These are phyloP conservation scores for Cyanocitta stelleri DNA, from an alignment of 2,113 vertebrate species.

Conservation along the genomic window DNA sequence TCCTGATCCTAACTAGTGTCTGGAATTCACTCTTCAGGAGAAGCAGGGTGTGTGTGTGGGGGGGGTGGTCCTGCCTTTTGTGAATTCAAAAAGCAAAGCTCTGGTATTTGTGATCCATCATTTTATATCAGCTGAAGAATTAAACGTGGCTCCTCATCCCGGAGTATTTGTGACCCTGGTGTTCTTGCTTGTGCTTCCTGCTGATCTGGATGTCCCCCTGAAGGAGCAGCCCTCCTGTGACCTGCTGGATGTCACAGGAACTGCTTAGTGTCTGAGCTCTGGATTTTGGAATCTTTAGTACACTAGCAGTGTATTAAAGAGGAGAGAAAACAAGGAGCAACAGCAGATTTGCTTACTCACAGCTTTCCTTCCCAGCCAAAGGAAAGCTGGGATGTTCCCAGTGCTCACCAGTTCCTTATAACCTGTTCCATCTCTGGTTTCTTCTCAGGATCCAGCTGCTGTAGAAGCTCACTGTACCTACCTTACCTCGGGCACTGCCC, in stretches of 20 bases:
- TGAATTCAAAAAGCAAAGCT: background rate
- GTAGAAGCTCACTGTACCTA: conserved; percentile 43
- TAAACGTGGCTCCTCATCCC: background rate
- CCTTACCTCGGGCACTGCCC: conserved; percentile 60
- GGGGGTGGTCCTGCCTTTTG: background rate
- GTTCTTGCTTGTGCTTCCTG: background rate
- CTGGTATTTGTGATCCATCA: background rate
- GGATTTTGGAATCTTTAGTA: background rate
- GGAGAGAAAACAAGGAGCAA: background rate
- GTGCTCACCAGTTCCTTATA: background rate
- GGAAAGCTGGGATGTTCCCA: background rate
- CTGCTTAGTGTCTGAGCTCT: background rate
- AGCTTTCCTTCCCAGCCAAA: background rate
- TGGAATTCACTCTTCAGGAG: background rate
- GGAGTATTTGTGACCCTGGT: background rate
- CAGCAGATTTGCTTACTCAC: background rate
- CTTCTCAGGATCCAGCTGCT: conserved; percentile 38
- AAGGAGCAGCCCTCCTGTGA: background rate
- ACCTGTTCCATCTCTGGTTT: background rate
- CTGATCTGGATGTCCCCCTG: rapidly evolving
- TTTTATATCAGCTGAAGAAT: background rate
- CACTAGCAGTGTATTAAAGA: background rate
- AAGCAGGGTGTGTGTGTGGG: background rate
- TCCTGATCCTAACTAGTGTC: background rate
- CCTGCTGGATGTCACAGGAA: background rate